These are phyloP conservation scores for Stichopus horrens DNA, from an alignment of 53 echinoderm and acorn worm genomes.

Conservation along the genomic window DNA sequence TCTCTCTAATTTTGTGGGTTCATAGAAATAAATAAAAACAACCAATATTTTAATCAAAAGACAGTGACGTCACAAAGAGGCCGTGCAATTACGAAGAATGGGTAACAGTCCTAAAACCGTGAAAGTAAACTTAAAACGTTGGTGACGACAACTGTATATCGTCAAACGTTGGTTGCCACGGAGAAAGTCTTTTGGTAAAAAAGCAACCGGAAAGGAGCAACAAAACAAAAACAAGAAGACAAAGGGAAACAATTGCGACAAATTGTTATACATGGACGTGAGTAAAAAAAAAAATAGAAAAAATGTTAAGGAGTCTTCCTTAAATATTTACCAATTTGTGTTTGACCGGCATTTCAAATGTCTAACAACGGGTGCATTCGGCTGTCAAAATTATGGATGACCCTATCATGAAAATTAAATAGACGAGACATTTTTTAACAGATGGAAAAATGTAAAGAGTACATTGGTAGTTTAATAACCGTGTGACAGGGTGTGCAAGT, in stretches of 20 bases:
- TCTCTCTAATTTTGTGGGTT: background rate
- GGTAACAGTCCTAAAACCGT: background rate
- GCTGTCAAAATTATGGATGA: slow-evolving; percentile 4
- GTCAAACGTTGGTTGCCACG: background rate
- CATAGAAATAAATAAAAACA: slow-evolving; percentile 14
- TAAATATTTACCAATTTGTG: background rate
- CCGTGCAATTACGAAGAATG: background rate
- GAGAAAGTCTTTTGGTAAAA: background rate
- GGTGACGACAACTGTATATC: background rate
- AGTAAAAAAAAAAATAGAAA: background rate
- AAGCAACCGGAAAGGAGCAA: background rate
- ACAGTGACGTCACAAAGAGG: slow-evolving; percentile 20
- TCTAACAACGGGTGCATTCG: background rate
- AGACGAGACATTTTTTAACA: slow-evolving; percentile 6
- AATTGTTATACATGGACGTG: background rate
- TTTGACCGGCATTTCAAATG: slow-evolving; percentile 4
- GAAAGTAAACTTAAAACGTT: background rate
- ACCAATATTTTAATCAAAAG: slow-evolving; percentile 22
- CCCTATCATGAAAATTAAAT: background rate
- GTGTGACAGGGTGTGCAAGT: slow-evolving; percentile 4
- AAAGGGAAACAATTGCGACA: background rate
- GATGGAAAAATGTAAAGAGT: background rate
- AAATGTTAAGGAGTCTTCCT: background rate
- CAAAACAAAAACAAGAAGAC: background rate
- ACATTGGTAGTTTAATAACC: background rate